Conservation (phyloP, 2,113 vertebrate genomes). For the Microcebus lehilahytsara region DNA sequence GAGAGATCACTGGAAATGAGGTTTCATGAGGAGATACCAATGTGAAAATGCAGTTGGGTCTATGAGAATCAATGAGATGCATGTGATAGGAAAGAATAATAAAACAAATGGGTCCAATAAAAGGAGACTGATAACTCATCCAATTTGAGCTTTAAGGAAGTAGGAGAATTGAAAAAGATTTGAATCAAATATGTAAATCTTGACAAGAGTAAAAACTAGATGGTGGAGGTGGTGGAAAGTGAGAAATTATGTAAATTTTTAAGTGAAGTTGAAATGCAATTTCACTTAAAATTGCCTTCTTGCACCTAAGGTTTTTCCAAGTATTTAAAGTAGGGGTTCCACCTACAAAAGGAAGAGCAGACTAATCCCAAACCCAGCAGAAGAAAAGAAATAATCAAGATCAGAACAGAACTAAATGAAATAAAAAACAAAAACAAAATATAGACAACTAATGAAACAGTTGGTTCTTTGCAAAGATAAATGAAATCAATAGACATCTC, state of each 20-base stretch:
- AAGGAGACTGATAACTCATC: not conserved
- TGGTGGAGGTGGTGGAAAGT: not conserved
- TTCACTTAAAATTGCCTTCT: not conserved
- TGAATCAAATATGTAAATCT: not conserved
- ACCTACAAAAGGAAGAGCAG: not conserved
- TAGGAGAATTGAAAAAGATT: not conserved
- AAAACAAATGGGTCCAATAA: not conserved
- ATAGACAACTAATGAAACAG: too few species aligned
- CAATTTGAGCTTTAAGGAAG: not conserved
- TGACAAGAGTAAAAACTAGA: not conserved
- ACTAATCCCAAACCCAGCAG: not conserved
- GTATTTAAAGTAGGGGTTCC: not conserved
- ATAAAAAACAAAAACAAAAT: too few species aligned
- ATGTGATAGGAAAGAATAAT: not conserved
- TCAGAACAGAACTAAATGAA: too few species aligned
- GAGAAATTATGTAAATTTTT: constrained; percentile 7
- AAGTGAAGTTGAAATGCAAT: not conserved
- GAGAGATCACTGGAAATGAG: not conserved
- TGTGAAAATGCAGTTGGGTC: not conserved
- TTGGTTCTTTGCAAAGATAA: too few species aligned
- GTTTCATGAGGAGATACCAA: not conserved
- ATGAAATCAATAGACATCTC: too few species aligned
- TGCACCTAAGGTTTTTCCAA: not conserved
- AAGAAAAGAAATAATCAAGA: too few species aligned
- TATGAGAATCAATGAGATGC: not conserved